Evolutionary conservation across 2,888 invertebrate species (phyloP), one percentile per base, ranked within the genome.

Genomic region (Drosophila nigricruria): DNA sequence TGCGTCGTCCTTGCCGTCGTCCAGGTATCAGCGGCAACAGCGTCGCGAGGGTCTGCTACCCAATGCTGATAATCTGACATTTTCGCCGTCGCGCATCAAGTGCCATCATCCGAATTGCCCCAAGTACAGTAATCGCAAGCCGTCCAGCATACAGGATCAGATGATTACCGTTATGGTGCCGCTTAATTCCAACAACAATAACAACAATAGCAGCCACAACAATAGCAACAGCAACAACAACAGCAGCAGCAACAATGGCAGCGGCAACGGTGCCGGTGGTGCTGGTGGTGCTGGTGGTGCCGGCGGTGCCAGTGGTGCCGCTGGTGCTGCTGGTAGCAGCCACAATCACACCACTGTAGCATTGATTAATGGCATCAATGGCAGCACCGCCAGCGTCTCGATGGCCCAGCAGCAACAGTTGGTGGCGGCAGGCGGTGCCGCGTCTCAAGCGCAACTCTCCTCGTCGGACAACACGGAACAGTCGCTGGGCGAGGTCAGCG

Each of bases 141-240:
- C 92, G 82, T 91, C 93, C 76, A 92, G 89, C 69, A 91, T 93
- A 62, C 93, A 92, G 81, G 93, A 93, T 82, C 93, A 93, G 87
- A 90, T 92, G 91, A 92, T 93, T 72, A 92, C 93, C 36, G 93
- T 93, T 45, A 93, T 93, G 92, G 93, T 93, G 74, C 93, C 93
- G 50, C 82, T 93, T 5, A 92, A 92, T 56, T 92, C 93, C 36
- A 92, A 92, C 71, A 91, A 90, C 64, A 93, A 92, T 76, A 82
- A 90, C 71, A 90, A 74, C 72, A 83, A 56, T 43, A 81, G 66
- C 58, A 84, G 79, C 36, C 77, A 81, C 60, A 88, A 74, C 60
- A 80, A 70, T 50, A 77, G 53, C 18, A 82, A 73, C 52, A 74
- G 54, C 18, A 82, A 73, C 60, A 73, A 18, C 65, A 70, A 50